Conservation (phyloP, 2,113 vertebrate species). For the Upupa epops region DNA sequence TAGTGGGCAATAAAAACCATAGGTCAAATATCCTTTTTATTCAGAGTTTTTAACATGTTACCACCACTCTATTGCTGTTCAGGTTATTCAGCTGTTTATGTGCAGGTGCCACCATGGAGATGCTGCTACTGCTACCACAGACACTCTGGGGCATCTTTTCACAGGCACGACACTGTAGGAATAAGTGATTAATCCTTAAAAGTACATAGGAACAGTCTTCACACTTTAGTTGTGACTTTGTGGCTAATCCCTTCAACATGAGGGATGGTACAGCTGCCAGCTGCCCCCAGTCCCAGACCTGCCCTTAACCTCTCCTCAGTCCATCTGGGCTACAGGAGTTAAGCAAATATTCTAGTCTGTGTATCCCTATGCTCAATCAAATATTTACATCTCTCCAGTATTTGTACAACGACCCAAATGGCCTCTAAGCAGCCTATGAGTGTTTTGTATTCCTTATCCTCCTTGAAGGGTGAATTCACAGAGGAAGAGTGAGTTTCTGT, state of each 20-base stretch:
- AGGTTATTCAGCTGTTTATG: not conserved
- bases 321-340: not conserved
- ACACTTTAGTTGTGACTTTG: fast-evolving
- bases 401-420: not conserved
- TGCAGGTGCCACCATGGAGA: fast-evolving
- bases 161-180: not conserved
- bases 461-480: not conserved
- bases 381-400: not conserved
- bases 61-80: not conserved
- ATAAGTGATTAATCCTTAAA: not conserved
- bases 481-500: not conserved
- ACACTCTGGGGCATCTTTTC: not conserved
- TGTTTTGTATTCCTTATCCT: not conserved
- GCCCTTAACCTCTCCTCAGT: not conserved
- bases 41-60: not conserved
- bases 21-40: not conserved
- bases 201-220: not conserved
- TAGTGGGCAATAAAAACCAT: not conserved
- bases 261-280: not conserved
- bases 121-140: not conserved
- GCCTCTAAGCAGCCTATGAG: not conserved
- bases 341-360: not conserved
- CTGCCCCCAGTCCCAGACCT: not conserved
- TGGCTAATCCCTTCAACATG: not conserved
- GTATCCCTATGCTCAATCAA: not conserved